Base-by-base conservation (phyloP, 2,797 vertebrate species). In the Pseudocheirus occidentalis region DNA sequence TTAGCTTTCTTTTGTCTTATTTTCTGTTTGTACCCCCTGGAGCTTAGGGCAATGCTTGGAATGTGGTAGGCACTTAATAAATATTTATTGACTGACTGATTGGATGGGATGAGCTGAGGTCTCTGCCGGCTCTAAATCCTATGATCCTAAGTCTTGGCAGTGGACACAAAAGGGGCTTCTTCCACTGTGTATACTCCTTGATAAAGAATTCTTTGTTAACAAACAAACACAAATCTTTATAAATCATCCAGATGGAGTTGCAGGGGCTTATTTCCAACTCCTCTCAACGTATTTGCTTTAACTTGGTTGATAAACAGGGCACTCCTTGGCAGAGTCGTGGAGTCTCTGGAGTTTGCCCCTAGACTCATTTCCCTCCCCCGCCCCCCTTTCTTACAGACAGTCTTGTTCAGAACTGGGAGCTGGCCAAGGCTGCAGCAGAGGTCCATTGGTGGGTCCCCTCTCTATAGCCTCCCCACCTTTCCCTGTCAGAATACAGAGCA, bases 211-310 rank as follows among this genome's bases (percentile, higher is more conserved):
- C 93, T 73, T 13, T 92, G 66, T 73, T 95, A 90, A 92, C 66
- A n/a, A 92, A 52, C 62, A 57, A 92, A 96, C 18, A 54, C 12
- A 62, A 54, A 89, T 92, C 58, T 93, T 95, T 55, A 29, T 73
- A 54, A 90, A 34, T 92, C n/a, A 59, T 95, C 55, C 93, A 87
- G 62, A 55, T 92, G 66, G 46, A 92, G 50, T 31, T 91, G 46
- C 66, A 90, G 92, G 93, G 53, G 46, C 90, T 94, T 92, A 66
- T 59, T n/a, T 18, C 92, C 91, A 58, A 57, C 57, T 96, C 93
- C 57, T 81, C 91, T 97, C 52, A 96, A 92, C 46, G 95, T 89
- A 6, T 91, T 93, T 92, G 55, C 73, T 90, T 53, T 40, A 87
- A 58, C 27, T 81, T 31, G 90, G 59, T 46, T 93, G 18, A 40